A percentile compares a stretch with the other conserved stretches of the same genome.
Evolutionary conservation across 2,797 vertebrate species (phyloP).

Genomic region (Paratrypauchen microcephalus): DNA sequence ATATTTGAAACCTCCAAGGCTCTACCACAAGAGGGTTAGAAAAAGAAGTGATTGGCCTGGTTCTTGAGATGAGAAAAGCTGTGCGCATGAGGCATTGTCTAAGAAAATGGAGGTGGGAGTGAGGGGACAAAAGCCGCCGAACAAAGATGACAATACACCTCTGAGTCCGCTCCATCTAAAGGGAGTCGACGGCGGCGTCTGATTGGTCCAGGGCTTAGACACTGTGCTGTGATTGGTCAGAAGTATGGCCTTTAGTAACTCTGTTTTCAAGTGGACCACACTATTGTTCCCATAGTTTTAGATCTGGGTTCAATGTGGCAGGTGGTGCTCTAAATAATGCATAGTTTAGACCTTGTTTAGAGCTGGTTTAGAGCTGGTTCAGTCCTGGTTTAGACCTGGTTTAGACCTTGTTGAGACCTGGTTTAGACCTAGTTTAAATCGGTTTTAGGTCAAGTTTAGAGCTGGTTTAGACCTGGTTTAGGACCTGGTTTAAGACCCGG

Average conservation of each 20-base stretch:
- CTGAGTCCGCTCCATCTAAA: constrained; percentile 25
- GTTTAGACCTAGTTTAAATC: background rate
- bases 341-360: background rate
- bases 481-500: background rate
- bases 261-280: constrained; percentile 4
- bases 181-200: constrained; percentile 5
- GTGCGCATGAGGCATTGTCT: background rate
- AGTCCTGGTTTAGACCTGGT: background rate
- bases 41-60: constrained; percentile 9
- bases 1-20: background rate
- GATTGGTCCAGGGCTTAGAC: constrained; percentile 22
- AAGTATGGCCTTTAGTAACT: background rate
- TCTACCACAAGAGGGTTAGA: background rate
- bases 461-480: background rate
- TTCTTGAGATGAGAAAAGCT: background rate
- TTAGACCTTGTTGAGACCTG: background rate
- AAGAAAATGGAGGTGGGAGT: constrained; percentile 13
- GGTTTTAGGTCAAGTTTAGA: background rate
- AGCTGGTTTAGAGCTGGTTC: too few relatives aligned
- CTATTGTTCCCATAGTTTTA: background rate
- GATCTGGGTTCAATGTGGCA: background rate
- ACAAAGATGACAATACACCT: constrained; percentile 79
- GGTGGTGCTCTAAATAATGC: background rate
- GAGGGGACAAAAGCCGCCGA: constrained; percentile 56
- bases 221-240: constrained; percentile 16